A percentile compares a stretch with the other conserved stretches of the same genome.
phyloP scores from a whole-genome alignment of 2,797 vertebrate genomes.

The Hypotaenidia okinawae region DNA sequence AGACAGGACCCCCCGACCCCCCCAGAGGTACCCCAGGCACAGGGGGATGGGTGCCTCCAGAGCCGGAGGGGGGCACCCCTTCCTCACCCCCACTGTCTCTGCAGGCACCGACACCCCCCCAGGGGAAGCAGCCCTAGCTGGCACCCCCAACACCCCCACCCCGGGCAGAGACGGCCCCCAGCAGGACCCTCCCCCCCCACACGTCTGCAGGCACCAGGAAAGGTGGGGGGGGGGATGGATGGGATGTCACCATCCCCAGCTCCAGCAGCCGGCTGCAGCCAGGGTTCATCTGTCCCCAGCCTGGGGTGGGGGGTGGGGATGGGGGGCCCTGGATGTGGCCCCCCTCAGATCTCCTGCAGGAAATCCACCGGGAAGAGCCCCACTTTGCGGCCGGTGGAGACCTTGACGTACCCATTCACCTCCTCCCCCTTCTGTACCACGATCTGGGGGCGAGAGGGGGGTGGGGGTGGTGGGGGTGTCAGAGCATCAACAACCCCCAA shows the following conservation, averaged over 20 bases:
- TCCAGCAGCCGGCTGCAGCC: not conserved
- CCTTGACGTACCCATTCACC: conserved; percentile 91
- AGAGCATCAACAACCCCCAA: not conserved
- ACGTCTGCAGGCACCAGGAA: not conserved
- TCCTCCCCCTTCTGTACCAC: conserved; percentile 95
- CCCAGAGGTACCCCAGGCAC: not conserved
- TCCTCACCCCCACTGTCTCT: not conserved
- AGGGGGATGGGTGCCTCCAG: not conserved
- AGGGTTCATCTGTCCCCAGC: not conserved
- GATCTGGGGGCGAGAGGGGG: conserved; percentile 73
- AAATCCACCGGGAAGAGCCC: conserved; percentile 91
- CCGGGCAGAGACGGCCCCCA: not conserved
- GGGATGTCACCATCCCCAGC: not conserved
- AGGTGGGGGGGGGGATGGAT: no score
- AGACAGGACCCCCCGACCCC: no score
- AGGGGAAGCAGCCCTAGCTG: not conserved
- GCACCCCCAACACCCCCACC: not conserved
- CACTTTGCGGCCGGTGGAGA: conserved; percentile 92
- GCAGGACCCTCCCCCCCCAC: not conserved
- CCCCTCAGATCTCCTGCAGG: conserved; percentile 88
- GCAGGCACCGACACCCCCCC: not conserved
- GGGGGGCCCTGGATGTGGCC: not conserved
- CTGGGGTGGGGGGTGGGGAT: no score
- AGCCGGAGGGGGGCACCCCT: not conserved
- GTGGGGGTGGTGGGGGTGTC: no score